Conservation (phyloP, 2,113 vertebrate genomes). For the Plecturocebus donacophilus region DNA sequence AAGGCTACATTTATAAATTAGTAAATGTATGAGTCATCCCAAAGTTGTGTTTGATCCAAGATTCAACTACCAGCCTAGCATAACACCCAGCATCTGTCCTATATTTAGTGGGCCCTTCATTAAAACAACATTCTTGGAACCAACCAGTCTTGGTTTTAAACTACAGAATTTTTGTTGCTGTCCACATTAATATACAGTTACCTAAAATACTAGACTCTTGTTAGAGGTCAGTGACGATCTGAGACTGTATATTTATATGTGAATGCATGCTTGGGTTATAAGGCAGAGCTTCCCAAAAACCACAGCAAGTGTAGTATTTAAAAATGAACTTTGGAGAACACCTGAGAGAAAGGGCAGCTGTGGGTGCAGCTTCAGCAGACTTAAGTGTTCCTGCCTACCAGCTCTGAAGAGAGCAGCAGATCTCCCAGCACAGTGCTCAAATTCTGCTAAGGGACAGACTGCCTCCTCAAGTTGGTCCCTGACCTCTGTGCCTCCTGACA, state of each 20-base stretch:
- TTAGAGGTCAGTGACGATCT: constrained; percentile 60
- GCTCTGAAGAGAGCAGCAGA: too few relatives aligned
- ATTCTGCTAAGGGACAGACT: too few relatives aligned
- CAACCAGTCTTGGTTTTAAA: constrained; percentile 72
- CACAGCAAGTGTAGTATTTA: not conserved
- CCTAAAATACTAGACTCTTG: constrained; percentile 69
- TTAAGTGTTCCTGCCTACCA: too few relatives aligned
- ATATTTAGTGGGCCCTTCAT: constrained; percentile 69
- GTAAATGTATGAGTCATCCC: constrained; percentile 85
- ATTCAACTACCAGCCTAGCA: constrained; percentile 78
- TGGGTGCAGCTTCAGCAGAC: too few relatives aligned
- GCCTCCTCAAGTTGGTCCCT: too few relatives aligned
- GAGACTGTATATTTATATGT: constrained; percentile 8
- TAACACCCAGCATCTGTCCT: constrained; percentile 82
- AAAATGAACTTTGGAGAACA: constrained; percentile 10
- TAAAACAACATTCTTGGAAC: constrained; percentile 77
- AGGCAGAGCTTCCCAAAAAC: constrained; percentile 5
- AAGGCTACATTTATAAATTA: constrained; percentile 86
- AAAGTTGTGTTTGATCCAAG: constrained; percentile 80
- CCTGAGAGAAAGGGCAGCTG: too few relatives aligned
- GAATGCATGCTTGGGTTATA: constrained; percentile 34
- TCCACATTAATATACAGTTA: constrained; percentile 54
- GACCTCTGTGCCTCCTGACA: too few relatives aligned
- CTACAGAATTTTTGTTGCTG: constrained; percentile 75
- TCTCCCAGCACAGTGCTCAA: too few relatives aligned